These are phyloP conservation scores for Dendroctonus ponderosae DNA, from an alignment of 1,140 invertebrate genomes.

Conservation along the genomic window DNA sequence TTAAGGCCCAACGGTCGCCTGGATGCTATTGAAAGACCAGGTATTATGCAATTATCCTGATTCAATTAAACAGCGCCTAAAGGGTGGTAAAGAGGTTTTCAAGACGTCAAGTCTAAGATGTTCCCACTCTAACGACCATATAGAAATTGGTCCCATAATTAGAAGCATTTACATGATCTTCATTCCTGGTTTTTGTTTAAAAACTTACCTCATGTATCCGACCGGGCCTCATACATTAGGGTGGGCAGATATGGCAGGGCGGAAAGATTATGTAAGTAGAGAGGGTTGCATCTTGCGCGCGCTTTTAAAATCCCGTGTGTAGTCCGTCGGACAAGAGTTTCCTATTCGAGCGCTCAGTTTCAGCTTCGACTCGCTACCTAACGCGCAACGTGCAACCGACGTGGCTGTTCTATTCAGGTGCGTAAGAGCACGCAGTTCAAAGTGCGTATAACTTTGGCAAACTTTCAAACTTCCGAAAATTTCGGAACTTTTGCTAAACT, in stretches of 20 bases:
- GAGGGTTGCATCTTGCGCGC: conserved; percentile 47
- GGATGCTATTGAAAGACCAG: too few relatives aligned
- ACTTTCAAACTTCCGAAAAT: conserved; percentile 4
- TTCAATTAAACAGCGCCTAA: too few relatives aligned
- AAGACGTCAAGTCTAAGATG: too few relatives aligned
- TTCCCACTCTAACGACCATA: too few relatives aligned
- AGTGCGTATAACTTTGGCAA: conserved; percentile 20
- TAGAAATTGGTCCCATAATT: too few relatives aligned
- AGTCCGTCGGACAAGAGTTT: conserved; percentile 31
- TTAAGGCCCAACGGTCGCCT: too few relatives aligned
- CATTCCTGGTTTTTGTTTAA: conserved; percentile 1
- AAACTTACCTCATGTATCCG: conserved; percentile 16
- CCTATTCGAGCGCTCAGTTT: conserved; percentile 33
- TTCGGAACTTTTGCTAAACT: conserved; percentile 5
- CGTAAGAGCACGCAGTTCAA: conserved; percentile 13
- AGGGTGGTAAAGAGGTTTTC: too few relatives aligned
- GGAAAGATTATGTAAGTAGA: conserved; percentile 34
- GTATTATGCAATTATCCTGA: too few relatives aligned
- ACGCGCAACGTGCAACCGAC: conserved; percentile 11
- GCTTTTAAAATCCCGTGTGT: conserved; percentile 38
- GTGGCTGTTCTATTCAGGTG: neutral
- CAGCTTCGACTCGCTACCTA: conserved; percentile 37
- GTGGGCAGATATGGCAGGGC: conserved; percentile 40
- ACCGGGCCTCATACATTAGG: conserved; percentile 40
- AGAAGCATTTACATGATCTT: neutral